A percentile compares a stretch with the other conserved stretches of the same genome.
phyloP scores from a whole-genome alignment of 1,140 invertebrate genomes.

The Bathynomus jamesi region DNA sequence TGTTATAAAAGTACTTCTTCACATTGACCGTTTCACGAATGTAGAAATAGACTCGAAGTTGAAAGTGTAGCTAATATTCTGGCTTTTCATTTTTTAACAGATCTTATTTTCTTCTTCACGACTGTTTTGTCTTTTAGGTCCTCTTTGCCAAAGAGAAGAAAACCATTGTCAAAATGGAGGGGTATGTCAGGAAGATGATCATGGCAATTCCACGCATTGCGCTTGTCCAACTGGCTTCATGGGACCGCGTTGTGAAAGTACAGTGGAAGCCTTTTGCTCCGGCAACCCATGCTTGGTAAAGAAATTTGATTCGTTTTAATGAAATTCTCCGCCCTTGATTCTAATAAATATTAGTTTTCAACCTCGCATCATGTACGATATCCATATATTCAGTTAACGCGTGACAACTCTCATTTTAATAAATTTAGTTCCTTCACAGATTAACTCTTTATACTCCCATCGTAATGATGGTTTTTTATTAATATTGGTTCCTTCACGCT shows the following conservation, averaged over 20 bases:
- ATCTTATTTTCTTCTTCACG: neutral
- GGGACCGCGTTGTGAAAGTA: slow-evolving; percentile 69
- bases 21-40: slow-evolving; percentile 2
- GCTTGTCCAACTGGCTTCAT: slow-evolving; percentile 48
- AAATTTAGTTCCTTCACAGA: too few species aligned
- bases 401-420: too few species aligned
- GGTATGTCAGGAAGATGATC: slow-evolving; percentile 38
- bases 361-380: too few species aligned
- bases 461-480: too few species aligned
- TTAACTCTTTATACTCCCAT: too few species aligned
- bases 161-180: slow-evolving; percentile 37
- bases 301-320: too few species aligned
- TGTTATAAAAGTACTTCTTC: neutral
- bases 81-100: neutral
- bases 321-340: too few species aligned
- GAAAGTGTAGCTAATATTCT: neutral
- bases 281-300: slow-evolving; percentile 91
- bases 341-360: too few species aligned
- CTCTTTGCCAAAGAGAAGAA: slow-evolving; percentile 28
- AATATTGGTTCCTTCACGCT: too few species aligned
- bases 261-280: slow-evolving; percentile 78
- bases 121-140: slow-evolving; percentile 21
- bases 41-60: neutral
- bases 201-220: slow-evolving; percentile 45
- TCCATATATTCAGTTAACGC: too few species aligned